These are phyloP conservation scores for Lophius piscatorius DNA, from an alignment of 2,113 vertebrate genomes.

Conservation along the genomic window DNA sequence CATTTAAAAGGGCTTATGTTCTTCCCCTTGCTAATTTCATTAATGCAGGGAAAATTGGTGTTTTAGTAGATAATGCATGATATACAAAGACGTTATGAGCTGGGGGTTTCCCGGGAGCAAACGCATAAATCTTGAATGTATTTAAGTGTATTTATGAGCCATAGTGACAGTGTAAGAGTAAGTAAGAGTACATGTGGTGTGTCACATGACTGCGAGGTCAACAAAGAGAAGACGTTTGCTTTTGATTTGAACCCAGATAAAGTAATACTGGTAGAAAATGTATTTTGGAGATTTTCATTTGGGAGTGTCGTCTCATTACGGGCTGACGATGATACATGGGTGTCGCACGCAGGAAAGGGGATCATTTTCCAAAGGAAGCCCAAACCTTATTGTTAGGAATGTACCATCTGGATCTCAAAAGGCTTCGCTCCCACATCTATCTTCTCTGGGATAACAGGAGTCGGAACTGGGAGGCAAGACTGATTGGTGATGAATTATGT, in stretches of 20 bases:
- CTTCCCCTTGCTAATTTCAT: conserved; percentile 10
- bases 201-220: conserved; percentile 7
- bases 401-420: conserved; percentile 82
- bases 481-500: conserved; percentile 78
- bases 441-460: conserved; percentile 68
- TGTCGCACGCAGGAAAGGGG: conserved; percentile 64
- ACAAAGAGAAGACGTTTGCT: conserved; percentile 14
- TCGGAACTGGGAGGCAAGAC: conserved; percentile 64
- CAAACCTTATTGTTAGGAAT: conserved; percentile 81
- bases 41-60: conserved; percentile 11
- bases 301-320: conserved; percentile 59
- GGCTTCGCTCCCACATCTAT: conserved; percentile 74
- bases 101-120: conserved; percentile 4
- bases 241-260: conserved; percentile 24
- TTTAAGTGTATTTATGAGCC: neutral
- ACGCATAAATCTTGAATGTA: neutral
- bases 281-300: conserved; percentile 56
- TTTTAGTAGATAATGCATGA: neutral
- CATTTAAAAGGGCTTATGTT: conserved; percentile 28
- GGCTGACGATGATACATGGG: conserved; percentile 71
- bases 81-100: neutral
- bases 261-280: conserved; percentile 26
- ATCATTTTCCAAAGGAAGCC: conserved; percentile 77
- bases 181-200: conserved; percentile 4
- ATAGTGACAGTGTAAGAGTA: neutral